phyloP scores from a whole-genome alignment of 2,797 vertebrate genomes.

The Microcaecilia unicolor region DNA sequence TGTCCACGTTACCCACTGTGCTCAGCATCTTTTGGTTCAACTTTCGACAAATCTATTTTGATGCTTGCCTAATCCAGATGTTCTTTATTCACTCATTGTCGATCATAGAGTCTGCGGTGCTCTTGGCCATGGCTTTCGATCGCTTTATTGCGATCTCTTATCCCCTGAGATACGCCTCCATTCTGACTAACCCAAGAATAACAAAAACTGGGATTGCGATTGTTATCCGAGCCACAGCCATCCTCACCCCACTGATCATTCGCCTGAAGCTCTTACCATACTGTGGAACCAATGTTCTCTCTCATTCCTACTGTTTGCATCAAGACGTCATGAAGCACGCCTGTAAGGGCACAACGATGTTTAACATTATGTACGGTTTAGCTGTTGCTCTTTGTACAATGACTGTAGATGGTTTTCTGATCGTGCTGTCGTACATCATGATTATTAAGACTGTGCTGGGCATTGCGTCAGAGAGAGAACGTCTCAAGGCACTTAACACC shows the following conservation, averaged over 20 bases:
- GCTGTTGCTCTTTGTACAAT: constrained; percentile 22
- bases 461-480: constrained; percentile 10
- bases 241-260: constrained; percentile 11
- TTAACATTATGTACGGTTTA: constrained; percentile 34
- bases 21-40: neutral
- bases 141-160: constrained; percentile 6
- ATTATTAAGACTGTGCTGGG: constrained; percentile 21
- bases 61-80: neutral
- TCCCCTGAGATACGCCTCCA: constrained; percentile 27
- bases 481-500: constrained; percentile 28
- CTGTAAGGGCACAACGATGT: constrained; percentile 5
- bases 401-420: constrained; percentile 22
- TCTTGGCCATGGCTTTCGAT: too few species aligned
- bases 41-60: neutral
- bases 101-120: too few species aligned
- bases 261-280: constrained; percentile 15
- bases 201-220: constrained; percentile 33
- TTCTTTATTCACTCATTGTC: too few species aligned
- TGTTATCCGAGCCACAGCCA: constrained; percentile 16
- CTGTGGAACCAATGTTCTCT: constrained; percentile 19
- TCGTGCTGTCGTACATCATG: constrained; percentile 25
- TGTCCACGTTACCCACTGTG: neutral
- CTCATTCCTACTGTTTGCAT: constrained; percentile 37
- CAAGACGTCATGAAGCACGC: constrained; percentile 26
- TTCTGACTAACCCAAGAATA: constrained; percentile 44